These are phyloP conservation scores for Thecocarcelia acutangulata DNA, from an alignment of 2,888 invertebrate species.

Conservation along the genomic window DNA sequence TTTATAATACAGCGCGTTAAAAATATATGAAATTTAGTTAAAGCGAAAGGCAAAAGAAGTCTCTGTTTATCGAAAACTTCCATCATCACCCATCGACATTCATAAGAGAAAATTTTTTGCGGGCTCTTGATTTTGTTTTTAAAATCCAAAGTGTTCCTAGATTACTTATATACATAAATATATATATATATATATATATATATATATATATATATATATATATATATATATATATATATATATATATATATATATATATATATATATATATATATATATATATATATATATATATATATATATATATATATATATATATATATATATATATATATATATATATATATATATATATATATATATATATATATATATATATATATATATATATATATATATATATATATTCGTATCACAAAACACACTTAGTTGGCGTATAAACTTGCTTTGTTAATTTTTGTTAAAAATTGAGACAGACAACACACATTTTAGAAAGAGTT, in stretches of 20 bases:
- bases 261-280: conserved; percentile 8
- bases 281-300: conserved; percentile 4
- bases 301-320: conserved; percentile 3
- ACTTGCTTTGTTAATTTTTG: conserved; percentile 27
- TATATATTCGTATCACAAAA: conserved; percentile 20
- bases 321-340: conserved; percentile 14
- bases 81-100: neutral
- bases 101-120: conserved; percentile 1
- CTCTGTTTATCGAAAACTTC: neutral
- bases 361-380: conserved; percentile 8
- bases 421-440: conserved; percentile 45
- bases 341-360: conserved; percentile 12
- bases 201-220: conserved; percentile 14
- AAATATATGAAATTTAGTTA: conserved; percentile 12
- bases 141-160: neutral
- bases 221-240: conserved; percentile 12
- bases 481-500: conserved; percentile 38
- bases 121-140: conserved; percentile 1
- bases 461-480: conserved; percentile 54
- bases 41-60: neutral
- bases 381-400: conserved; percentile 10
- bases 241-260: conserved; percentile 8
- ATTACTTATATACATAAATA: neutral
- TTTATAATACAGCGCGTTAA: conserved; percentile 30
- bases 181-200: conserved; percentile 3